phyloP scores from a whole-genome alignment of 2,888 invertebrate species.

The Calliscelio sp. region DNA sequence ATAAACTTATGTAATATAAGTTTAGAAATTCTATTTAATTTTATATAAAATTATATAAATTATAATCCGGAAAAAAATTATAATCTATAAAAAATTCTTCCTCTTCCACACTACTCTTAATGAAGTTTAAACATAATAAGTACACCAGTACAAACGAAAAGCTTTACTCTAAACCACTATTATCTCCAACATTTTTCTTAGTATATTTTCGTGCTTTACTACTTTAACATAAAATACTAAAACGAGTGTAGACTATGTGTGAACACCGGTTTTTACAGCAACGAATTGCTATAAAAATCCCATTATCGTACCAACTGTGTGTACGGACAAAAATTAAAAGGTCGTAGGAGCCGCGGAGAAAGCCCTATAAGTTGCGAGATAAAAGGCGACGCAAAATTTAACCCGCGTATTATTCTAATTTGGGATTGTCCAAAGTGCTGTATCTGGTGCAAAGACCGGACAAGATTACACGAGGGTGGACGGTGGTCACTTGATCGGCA shows the following conservation, averaged over 20 bases:
- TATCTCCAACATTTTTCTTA: too few relatives aligned
- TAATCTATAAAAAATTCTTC: too few relatives aligned
- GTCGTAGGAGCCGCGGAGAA: not conserved
- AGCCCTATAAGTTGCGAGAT: slow-evolving; percentile 60
- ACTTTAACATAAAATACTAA: too few relatives aligned
- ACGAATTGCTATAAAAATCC: slow-evolving; percentile 46
- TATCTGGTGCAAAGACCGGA: slow-evolving; percentile 80
- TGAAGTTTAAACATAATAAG: too few relatives aligned
- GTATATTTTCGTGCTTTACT: too few relatives aligned
- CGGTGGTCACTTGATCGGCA: slow-evolving; percentile 83
- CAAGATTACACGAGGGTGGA: slow-evolving; percentile 77
- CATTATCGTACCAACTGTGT: slow-evolving; percentile 33
- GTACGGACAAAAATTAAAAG: slow-evolving; percentile 39
- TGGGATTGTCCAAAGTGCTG: slow-evolving; percentile 83
- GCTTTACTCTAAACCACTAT: too few relatives aligned
- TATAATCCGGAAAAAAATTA: too few relatives aligned
- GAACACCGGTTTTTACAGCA: not conserved
- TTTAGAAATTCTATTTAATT: too few relatives aligned
- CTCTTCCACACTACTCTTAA: too few relatives aligned
- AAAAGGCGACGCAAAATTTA: slow-evolving; percentile 64
- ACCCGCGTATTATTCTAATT: slow-evolving; percentile 73
- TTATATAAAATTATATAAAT: too few relatives aligned
- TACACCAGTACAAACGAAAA: too few relatives aligned
- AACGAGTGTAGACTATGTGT: slow-evolving; percentile 3
- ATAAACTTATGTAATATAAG: too few relatives aligned